Percentiles rank a stretch among this genome's conserved stretches.
These are phyloP conservation scores for Nothoprocta perdicaria DNA, from an alignment of 2,113 vertebrate genomes.

Conservation along the genomic window DNA sequence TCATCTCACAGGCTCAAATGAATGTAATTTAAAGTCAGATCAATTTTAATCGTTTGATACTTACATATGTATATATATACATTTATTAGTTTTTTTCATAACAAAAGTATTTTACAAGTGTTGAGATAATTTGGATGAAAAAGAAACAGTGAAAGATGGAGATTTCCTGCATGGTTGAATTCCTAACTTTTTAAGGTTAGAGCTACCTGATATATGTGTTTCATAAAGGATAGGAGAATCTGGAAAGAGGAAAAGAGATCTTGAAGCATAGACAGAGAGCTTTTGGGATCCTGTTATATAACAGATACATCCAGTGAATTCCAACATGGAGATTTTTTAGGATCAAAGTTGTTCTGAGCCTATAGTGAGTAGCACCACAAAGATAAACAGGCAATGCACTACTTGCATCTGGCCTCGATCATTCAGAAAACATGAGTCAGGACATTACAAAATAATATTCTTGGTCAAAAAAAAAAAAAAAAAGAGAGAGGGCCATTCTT, in stretches of 20 bases:
- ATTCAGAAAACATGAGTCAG: fast-evolving
- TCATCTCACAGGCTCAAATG: not conserved
- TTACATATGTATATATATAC: too few relatives aligned
- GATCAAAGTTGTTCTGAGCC: not conserved
- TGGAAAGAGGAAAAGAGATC: not conserved
- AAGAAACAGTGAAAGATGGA: not conserved
- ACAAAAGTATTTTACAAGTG: not conserved
- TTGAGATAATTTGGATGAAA: not conserved
- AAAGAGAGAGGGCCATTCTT: fast-evolving
- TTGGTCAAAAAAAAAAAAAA: not conserved
- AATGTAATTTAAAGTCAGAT: not conserved
- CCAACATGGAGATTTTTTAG: not conserved
- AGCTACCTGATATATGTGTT: not conserved
- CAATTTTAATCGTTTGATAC: not conserved
- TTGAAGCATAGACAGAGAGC: not conserved
- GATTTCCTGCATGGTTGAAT: fast-evolving
- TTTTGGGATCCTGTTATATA: not conserved
- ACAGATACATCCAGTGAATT: not conserved
- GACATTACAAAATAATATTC: fast-evolving
- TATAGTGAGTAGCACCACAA: not conserved
- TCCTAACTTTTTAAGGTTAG: not conserved
- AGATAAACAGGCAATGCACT: not conserved
- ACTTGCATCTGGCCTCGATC: not conserved
- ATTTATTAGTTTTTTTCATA: not conserved
- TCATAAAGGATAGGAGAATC: fast-evolving